phyloP scores from a whole-genome alignment of 2,113 vertebrate species.

The Festucalex cinctus region DNA sequence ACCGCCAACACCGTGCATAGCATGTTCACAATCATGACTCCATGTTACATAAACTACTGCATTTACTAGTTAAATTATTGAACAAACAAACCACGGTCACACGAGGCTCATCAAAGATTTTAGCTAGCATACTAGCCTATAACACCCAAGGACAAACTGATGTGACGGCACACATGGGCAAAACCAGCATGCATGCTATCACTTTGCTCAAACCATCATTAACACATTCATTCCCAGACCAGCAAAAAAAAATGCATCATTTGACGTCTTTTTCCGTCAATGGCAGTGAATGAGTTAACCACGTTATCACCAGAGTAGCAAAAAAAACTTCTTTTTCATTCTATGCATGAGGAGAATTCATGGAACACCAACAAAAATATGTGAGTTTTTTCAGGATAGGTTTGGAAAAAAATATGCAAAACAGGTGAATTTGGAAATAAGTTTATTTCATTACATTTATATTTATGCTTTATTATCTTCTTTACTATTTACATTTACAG shows the following conservation, averaged over 20 bases:
- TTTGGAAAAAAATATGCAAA: too few species aligned
- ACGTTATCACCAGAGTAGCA: neutral
- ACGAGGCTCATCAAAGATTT: neutral
- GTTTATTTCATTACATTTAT: neutral
- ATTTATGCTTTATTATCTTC: neutral
- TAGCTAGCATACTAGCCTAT: neutral
- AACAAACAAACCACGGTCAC: neutral
- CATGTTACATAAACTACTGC: neutral
- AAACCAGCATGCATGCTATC: neutral
- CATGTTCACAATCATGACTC: neutral
- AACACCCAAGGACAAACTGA: neutral
- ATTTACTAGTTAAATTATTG: neutral
- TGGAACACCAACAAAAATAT: neutral
- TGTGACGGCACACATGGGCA: neutral
- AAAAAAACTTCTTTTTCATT: neutral
- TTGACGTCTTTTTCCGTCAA: too few species aligned
- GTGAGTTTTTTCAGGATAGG: too few species aligned
- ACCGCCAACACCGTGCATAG: neutral
- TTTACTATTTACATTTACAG: neutral
- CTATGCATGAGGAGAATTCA: neutral
- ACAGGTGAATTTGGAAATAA: too few species aligned
- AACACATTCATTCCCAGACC: neutral
- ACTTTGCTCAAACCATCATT: neutral
- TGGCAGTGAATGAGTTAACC: too few species aligned
- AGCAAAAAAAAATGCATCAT: too few species aligned